Percentiles rank a stretch among this genome's conserved stretches.
These are phyloP conservation scores for Linhomoeus sp. DNA, from an alignment of 2,888 invertebrate species.

Conservation along the genomic window DNA sequence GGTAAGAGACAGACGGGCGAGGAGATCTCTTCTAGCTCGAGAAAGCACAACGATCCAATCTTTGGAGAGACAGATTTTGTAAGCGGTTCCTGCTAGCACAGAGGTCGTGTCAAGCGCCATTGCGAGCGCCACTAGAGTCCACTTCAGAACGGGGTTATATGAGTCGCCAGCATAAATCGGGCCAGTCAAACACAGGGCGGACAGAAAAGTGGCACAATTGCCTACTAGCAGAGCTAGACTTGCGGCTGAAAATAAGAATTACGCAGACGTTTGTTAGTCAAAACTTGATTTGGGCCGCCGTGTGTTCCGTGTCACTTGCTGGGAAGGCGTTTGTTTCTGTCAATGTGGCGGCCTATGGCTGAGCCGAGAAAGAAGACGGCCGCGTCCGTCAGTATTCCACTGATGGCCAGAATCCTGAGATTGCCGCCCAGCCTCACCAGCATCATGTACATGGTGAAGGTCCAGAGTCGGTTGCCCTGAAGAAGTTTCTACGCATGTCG, in stretches of 20 bases:
- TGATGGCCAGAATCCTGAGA: constrained; percentile 32
- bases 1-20: constrained; percentile 29
- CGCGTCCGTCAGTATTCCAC: constrained; percentile 31
- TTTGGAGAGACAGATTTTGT: constrained; percentile 26
- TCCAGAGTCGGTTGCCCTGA: constrained; percentile 38
- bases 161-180: neutral
- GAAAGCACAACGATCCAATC: constrained; percentile 36
- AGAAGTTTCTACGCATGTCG: constrained; percentile 19
- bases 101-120: constrained; percentile 19
- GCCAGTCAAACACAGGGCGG: constrained; percentile 24
- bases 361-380: constrained; percentile 33
- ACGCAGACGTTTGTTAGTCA: no score
- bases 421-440: constrained; percentile 29
- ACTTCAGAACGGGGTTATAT: neutral
- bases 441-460: constrained; percentile 35
- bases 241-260: constrained; percentile 28
- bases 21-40: constrained; percentile 23
- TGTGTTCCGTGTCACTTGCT: no score
- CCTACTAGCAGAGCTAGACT: constrained; percentile 30
- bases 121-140: constrained; percentile 3
- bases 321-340: constrained; percentile 31
- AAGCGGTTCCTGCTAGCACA: constrained; percentile 19
- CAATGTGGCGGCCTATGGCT: constrained; percentile 35
- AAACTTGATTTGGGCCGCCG: no score
- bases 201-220: constrained; percentile 30